phyloP scores from a whole-genome alignment of 2,113 vertebrate genomes.

The Gymnocephalus cernua region DNA sequence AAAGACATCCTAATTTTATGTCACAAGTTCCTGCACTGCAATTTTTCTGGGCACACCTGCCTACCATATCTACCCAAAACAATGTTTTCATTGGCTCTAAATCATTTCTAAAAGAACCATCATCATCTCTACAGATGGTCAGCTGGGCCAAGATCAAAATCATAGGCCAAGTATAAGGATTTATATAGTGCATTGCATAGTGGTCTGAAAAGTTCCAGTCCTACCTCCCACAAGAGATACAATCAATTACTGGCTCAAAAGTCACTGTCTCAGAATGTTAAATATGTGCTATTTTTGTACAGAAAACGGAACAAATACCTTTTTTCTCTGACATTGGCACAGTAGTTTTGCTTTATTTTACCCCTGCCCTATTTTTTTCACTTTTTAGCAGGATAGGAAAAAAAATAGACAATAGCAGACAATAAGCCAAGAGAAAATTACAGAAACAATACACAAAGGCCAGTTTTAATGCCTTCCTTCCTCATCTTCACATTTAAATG shows the following conservation, averaged over 20 bases:
- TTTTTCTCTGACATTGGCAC: background rate
- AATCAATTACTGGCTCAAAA: slow-evolving; percentile 18
- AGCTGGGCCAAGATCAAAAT: background rate
- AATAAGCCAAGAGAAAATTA: slow-evolving; percentile 9
- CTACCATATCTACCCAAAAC: background rate
- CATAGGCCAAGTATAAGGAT: background rate
- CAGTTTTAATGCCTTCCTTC: slow-evolving; percentile 23
- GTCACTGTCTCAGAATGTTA: slow-evolving; percentile 17
- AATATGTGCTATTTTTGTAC: slow-evolving; percentile 11
- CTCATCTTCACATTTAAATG: slow-evolving; percentile 23
- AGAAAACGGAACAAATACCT: background rate
- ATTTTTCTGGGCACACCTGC: background rate
- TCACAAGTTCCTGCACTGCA: background rate
- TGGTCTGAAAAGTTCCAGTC: background rate
- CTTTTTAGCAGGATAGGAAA: slow-evolving; percentile 7
- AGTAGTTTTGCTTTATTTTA: slow-evolving; percentile 4
- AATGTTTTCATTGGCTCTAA: background rate
- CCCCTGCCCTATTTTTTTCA: slow-evolving; percentile 9
- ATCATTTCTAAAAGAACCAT: background rate
- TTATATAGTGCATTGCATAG: slow-evolving; percentile 1
- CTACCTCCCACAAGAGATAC: background rate
- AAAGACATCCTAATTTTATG: background rate
- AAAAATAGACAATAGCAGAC: slow-evolving; percentile 32
- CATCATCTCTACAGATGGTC: slow-evolving; percentile 2
- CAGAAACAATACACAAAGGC: slow-evolving; percentile 7